These are phyloP conservation scores for Balaeniceps rex DNA, from an alignment of 2,113 vertebrate species.

Conservation along the genomic window DNA sequence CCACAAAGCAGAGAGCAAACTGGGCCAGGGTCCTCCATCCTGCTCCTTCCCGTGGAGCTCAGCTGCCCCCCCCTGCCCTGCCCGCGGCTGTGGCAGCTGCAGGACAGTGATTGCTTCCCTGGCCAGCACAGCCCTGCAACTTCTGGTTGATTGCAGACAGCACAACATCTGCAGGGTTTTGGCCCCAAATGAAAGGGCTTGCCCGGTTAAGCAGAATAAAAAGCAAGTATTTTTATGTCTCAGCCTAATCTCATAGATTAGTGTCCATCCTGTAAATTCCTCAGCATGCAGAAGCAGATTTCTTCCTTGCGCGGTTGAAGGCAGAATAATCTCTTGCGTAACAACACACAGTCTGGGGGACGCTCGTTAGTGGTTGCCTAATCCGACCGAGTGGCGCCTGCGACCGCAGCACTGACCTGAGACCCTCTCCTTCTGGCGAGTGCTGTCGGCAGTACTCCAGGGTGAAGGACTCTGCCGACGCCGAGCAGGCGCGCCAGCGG, in stretches of 20 bases:
- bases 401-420: constrained; percentile 77
- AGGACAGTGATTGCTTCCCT: fast-evolving
- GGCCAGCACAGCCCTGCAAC: neutral
- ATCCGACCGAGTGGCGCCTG: fast-evolving
- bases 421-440: constrained; percentile 89
- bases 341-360: fast-evolving
- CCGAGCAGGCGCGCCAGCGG: constrained; percentile 74
- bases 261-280: neutral
- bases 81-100: fast-evolving
- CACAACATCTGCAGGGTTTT: neutral
- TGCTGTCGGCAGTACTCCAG: constrained; percentile 93
- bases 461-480: constrained; percentile 78
- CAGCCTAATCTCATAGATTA: neutral
- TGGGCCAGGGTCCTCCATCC: neutral
- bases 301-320: neutral
- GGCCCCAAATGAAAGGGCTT: neutral
- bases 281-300: neutral
- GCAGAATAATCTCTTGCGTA: neutral
- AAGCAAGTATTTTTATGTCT: neutral
- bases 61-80: neutral
- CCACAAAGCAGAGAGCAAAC: neutral
- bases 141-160: neutral
- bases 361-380: neutral
- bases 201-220: neutral
- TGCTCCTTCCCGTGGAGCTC: fast-evolving